phyloP scores from a whole-genome alignment of 2,113 vertebrate genomes.

The Cyrtonyx montezumae region DNA sequence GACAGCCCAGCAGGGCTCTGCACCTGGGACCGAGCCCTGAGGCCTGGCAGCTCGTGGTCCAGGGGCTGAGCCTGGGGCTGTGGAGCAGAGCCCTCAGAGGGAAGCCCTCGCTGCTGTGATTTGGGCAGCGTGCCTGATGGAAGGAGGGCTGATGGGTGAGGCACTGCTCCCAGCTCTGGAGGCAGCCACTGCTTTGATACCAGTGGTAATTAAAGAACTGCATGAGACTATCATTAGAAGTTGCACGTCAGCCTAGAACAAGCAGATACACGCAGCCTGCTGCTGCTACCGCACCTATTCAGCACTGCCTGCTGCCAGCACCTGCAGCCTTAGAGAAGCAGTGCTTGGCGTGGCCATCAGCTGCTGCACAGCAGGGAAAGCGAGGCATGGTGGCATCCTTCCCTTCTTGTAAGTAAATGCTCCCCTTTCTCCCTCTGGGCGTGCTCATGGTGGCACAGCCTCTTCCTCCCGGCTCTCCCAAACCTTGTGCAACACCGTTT shows the following conservation, averaged over 20 bases:
- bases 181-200: background rate
- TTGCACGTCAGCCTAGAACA: background rate
- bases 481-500: background rate
- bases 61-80: background rate
- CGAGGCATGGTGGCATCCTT: background rate
- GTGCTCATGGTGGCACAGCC: accelerated
- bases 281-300: background rate
- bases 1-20: too few species aligned
- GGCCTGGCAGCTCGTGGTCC: background rate
- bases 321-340: background rate
- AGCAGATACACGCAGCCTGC: background rate
- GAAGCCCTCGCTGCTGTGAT: background rate
- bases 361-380: background rate
- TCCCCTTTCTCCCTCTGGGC: background rate
- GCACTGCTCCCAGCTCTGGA: background rate
- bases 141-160: background rate
- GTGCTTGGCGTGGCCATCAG: background rate
- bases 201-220: background rate
- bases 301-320: background rate
- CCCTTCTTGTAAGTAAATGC: background rate
- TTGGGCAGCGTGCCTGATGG: background rate
- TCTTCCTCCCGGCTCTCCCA: background rate
- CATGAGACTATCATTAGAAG: background rate
- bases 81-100: background rate
- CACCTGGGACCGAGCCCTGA: too few species aligned